These are phyloP conservation scores for Noctuana brunneofusca DNA, from an alignment of 2,888 invertebrate genomes.

Conservation along the genomic window DNA sequence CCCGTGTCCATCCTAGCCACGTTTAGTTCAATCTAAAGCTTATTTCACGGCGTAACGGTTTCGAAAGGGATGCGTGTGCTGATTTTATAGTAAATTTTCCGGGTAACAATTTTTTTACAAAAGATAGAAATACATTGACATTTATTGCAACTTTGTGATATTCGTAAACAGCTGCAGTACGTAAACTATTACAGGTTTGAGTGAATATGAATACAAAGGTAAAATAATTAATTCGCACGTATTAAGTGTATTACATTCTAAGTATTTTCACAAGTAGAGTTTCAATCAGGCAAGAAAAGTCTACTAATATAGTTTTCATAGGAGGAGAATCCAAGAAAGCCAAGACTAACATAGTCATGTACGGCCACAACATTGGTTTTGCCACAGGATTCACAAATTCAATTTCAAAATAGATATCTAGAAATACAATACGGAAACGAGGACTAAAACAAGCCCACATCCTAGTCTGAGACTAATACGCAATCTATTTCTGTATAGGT, in stretches of 20 bases:
- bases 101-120: not conserved
- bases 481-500: slow-evolving; percentile 29
- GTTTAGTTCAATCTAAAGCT: slow-evolving; percentile 16
- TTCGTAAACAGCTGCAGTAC: no score
- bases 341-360: not conserved
- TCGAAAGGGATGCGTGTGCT: slow-evolving; percentile 1
- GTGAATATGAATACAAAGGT: no score
- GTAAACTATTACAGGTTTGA: no score
- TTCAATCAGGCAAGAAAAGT: no score
- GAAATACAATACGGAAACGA: slow-evolving; percentile 21
- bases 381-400: not conserved
- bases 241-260: no score
- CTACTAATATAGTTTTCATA: no score
- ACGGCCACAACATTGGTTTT: not conserved
- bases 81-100: slow-evolving; percentile 2
- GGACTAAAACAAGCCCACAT: slow-evolving; percentile 30
- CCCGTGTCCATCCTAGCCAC: slow-evolving; percentile 8
- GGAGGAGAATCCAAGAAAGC: not conserved
- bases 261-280: no score
- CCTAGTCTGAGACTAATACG: slow-evolving; percentile 29
- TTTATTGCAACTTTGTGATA: no score
- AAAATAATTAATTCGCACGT: no score
- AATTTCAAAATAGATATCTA: not conserved
- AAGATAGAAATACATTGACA: not conserved
- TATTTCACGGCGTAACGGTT: slow-evolving; percentile 14